A percentile compares a stretch with the other conserved stretches of the same genome.
These are phyloP conservation scores for Stichopus chloronotus DNA, from an alignment of 35 echinoderm and acorn worm species.

Conservation along the genomic window DNA sequence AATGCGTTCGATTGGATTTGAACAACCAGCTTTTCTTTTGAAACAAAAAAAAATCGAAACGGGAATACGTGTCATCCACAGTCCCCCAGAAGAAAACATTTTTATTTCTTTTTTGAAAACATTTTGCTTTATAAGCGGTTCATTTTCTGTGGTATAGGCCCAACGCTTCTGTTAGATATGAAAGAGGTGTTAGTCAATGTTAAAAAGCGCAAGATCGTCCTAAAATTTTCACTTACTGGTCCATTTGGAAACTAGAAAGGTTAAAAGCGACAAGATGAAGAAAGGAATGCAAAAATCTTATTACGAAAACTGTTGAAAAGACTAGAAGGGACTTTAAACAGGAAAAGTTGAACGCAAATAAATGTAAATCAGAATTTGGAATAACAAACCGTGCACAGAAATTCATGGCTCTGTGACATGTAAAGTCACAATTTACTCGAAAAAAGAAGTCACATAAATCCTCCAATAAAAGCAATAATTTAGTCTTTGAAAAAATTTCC, in stretches of 20 bases:
- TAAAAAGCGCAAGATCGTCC: background rate
- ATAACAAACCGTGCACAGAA: background rate
- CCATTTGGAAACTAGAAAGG: slow-evolving; percentile 51
- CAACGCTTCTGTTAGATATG: background rate
- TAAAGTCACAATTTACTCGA: too few relatives aligned
- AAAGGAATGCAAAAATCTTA: slow-evolving; percentile 22
- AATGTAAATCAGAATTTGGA: background rate
- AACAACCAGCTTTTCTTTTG: too few relatives aligned
- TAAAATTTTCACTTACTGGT: slow-evolving; percentile 52
- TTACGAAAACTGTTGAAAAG: background rate
- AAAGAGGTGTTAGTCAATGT: background rate
- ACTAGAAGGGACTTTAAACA: background rate
- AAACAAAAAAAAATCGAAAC: too few relatives aligned
- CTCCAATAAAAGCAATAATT: too few relatives aligned
- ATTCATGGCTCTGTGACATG: background rate
- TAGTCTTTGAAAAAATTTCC: too few relatives aligned
- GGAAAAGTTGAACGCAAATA: background rate
- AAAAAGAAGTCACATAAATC: too few relatives aligned
- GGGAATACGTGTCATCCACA: too few relatives aligned
- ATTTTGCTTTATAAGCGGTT: too few relatives aligned
- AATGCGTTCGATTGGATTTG: too few relatives aligned
- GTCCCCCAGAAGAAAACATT: too few relatives aligned
- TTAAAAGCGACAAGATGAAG: slow-evolving; percentile 14
- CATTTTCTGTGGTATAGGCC: too few relatives aligned
- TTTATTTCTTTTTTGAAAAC: too few relatives aligned